Conservation (phyloP, 2,113 vertebrate genomes). For the Brienomyrus brachyistius region DNA sequence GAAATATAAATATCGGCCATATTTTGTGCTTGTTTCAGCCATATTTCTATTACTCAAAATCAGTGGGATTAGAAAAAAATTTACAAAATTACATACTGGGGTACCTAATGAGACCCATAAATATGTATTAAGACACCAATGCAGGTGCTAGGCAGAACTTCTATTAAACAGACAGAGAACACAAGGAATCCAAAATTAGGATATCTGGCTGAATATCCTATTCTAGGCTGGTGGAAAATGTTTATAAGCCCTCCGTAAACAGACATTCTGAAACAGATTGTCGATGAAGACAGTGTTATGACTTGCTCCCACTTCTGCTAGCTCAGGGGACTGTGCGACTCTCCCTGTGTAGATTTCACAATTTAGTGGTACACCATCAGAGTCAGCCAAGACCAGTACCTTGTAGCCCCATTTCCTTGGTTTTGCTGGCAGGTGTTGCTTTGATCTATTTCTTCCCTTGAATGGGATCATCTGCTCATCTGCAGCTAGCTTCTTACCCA, state of each 20-base stretch:
- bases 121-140: not conserved
- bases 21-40: not conserved
- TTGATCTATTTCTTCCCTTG: conserved; percentile 22
- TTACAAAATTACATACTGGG: not conserved
- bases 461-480: conserved; percentile 29
- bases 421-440: conserved; percentile 24
- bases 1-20: not conserved
- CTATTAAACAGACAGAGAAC: not conserved
- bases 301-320: conserved; percentile 21
- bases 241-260: not conserved
- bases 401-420: conserved; percentile 12
- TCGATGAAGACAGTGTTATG: conserved; percentile 1
- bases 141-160: not conserved
- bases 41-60: not conserved
- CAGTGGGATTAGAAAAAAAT: not conserved
- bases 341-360: conserved; percentile 22
- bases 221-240: not conserved
- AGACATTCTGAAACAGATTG: conserved; percentile 1
- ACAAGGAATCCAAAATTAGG: not conserved
- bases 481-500: conserved; percentile 19
- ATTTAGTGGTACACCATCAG: conserved; percentile 1
- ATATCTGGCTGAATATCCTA: not conserved
- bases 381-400: not conserved
- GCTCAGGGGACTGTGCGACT: conserved; percentile 8
- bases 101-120: not conserved